Percentiles rank a stretch among this genome's conserved stretches.
These are phyloP conservation scores for Sinocyclocheilus anophthalmus DNA, from an alignment of 2,113 vertebrate genomes.

Conservation along the genomic window DNA sequence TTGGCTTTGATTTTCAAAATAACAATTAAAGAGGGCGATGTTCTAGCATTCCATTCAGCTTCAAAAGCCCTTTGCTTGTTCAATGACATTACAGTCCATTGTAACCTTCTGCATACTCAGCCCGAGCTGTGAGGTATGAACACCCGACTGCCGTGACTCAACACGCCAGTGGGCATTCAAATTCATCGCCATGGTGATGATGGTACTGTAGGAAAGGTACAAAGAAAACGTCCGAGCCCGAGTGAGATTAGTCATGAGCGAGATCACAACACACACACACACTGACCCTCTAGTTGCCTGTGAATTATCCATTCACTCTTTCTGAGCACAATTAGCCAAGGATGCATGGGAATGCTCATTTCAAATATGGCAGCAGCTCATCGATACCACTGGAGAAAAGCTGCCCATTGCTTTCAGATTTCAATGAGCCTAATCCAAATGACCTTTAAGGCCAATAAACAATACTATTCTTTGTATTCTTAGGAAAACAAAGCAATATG, in stretches of 20 bases:
- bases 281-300: constrained; percentile 57
- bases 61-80: not conserved
- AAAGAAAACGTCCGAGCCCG: constrained; percentile 3
- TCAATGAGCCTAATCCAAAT: not conserved
- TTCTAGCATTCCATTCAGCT: not conserved
- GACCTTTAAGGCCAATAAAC: not conserved
- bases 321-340: not conserved
- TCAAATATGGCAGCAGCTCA: not conserved
- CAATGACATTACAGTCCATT: constrained; percentile 5
- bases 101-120: not conserved
- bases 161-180: constrained; percentile 30
- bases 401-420: not conserved
- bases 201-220: not conserved
- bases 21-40: constrained; percentile 1
- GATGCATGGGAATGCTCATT: not conserved
- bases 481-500: not conserved
- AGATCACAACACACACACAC: not conserved
- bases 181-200: constrained; percentile 22
- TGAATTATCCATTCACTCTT: constrained; percentile 23
- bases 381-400: not conserved
- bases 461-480: not conserved
- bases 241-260: constrained; percentile 22
- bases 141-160: not conserved
- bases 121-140: not conserved
- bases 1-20: not conserved